phyloP scores from a whole-genome alignment of 2,113 vertebrate genomes.

The Ursus arctos region DNA sequence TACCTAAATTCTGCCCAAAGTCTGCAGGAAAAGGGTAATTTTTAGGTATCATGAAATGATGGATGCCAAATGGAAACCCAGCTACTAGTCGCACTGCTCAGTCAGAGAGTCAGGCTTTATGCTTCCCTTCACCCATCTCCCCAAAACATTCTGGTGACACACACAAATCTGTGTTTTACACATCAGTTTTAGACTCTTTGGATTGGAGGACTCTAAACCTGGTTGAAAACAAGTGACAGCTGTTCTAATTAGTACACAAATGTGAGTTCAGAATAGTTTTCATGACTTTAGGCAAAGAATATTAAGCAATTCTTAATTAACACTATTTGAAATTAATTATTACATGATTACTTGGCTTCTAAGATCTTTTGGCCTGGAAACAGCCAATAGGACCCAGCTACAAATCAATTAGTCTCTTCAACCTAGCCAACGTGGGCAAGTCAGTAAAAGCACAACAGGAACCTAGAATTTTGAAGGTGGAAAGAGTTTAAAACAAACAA shows the following conservation, averaged over 20 bases:
- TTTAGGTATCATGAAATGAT: neutral
- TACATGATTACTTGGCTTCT: neutral
- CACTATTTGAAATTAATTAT: neutral
- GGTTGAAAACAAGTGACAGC: neutral
- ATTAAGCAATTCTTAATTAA: neutral
- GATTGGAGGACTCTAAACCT: neutral
- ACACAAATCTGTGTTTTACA: neutral
- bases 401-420: neutral
- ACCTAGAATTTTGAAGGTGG: neutral
- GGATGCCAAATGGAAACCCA: neutral
- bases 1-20: neutral
- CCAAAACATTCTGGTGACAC: neutral
- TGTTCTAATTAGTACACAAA: neutral
- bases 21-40: neutral
- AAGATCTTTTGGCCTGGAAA: conserved; percentile 12
- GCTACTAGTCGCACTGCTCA: neutral
- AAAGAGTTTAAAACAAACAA: neutral
- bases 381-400: neutral
- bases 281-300: neutral
- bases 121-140: neutral
- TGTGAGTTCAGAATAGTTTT: neutral
- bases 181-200: neutral
- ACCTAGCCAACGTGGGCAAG: neutral
- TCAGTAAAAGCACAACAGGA: neutral
- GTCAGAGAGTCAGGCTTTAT: neutral